phyloP scores from a whole-genome alignment of 2,113 vertebrate species.

The Mirza zaza region DNA sequence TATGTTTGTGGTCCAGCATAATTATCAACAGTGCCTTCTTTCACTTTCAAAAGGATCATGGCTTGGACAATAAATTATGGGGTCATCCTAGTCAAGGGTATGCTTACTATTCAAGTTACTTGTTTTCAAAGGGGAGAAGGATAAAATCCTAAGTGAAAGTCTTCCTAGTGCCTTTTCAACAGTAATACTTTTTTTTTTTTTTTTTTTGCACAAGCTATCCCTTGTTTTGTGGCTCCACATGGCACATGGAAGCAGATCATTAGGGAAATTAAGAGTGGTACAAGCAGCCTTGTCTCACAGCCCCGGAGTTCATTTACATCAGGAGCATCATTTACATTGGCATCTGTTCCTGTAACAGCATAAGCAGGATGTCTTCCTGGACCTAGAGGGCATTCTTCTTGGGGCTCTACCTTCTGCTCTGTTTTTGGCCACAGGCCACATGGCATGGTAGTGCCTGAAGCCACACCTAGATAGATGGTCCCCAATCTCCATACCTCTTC shows the following conservation, averaged over 20 bases:
- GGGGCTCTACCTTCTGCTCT: neutral
- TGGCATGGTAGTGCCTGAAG: neutral
- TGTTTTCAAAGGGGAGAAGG: neutral
- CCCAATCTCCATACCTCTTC: neutral
- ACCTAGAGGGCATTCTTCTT: neutral
- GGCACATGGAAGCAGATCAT: conserved; percentile 25
- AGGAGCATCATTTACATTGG: neutral
- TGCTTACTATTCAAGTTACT: neutral
- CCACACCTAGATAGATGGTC: neutral
- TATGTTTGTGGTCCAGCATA: neutral
- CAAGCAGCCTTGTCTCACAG: neutral
- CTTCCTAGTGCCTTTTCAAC: neutral
- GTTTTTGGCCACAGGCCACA: conserved; percentile 38
- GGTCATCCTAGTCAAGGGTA: neutral
- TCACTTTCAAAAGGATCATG: neutral
- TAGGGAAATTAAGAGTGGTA: conserved; percentile 54
- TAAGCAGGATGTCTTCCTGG: neutral
- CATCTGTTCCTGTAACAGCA: conserved; percentile 13
- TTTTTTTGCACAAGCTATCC: neutral
- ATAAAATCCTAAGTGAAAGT: conserved; percentile 9
- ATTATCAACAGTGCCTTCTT: conserved; percentile 26
- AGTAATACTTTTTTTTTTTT: neutral
- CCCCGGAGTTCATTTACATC: conserved; percentile 46
- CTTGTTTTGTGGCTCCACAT: neutral
- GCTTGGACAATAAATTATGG: neutral